phyloP scores from a whole-genome alignment of 30 jellyfish, hydroid and myxozoan species.

The Aurelia sp. region DNA sequence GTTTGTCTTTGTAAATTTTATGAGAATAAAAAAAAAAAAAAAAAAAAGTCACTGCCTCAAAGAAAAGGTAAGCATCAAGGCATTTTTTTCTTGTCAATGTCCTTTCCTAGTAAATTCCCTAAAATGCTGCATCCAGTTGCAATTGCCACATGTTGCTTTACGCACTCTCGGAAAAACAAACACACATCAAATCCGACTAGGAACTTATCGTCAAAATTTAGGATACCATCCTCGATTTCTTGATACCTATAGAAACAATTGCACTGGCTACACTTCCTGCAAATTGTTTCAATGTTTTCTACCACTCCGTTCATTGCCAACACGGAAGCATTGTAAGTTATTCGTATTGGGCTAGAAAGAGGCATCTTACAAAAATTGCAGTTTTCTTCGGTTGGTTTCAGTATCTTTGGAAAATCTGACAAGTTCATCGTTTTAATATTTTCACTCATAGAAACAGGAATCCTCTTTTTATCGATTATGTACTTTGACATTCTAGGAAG shows the following conservation, averaged over 20 bases:
- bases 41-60: conserved; percentile 47
- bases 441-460: neutral
- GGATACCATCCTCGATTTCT: conserved; percentile 61
- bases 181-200: conserved; percentile 47
- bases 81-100: too few species aligned
- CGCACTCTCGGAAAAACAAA: conserved; percentile 24
- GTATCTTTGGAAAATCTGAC: neutral
- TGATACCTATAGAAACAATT: conserved; percentile 59
- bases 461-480: conserved; percentile 4
- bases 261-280: conserved; percentile 47
- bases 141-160: conserved; percentile 35
- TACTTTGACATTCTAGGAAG: conserved; percentile 22
- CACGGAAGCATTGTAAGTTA: conserved; percentile 14
- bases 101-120: too few species aligned
- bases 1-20: too few species aligned
- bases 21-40: too few species aligned
- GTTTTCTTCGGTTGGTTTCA: conserved; percentile 21
- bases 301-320: conserved; percentile 19
- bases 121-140: conserved; percentile 9
- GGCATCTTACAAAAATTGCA: conserved; percentile 12
- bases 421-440: neutral
- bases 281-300: conserved; percentile 29
- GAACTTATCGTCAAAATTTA: conserved; percentile 59
- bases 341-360: conserved; percentile 4
- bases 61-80: conserved; percentile 32